These are phyloP conservation scores for Orthosia incerta DNA, from an alignment of 2,888 invertebrate species.

Conservation along the genomic window DNA sequence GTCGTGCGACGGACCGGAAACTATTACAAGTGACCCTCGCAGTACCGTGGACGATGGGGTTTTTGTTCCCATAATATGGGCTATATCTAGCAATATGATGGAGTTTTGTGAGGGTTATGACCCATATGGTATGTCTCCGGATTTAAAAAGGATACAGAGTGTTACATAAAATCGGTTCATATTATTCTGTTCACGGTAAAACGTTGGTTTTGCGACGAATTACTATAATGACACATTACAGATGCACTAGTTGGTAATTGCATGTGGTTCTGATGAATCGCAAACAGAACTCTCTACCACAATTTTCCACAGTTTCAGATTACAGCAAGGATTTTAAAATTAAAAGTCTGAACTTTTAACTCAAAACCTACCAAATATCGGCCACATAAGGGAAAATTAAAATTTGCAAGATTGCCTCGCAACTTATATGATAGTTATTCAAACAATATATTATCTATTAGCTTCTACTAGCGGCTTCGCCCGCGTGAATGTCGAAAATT, in stretches of 20 bases:
- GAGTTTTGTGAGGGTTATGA: constrained; percentile 24
- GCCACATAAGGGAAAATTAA: too few species aligned
- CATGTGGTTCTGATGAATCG: background rate
- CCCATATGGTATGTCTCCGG: constrained; percentile 30
- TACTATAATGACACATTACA: constrained; percentile 15
- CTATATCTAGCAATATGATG: constrained; percentile 35
- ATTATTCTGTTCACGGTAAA: background rate
- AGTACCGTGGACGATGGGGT: constrained; percentile 45
- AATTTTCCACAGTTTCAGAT: background rate
- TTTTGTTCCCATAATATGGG: constrained; percentile 39
- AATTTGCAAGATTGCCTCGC: too few species aligned
- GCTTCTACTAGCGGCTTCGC: too few species aligned
- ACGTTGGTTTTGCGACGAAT: background rate
- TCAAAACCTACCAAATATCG: too few species aligned
- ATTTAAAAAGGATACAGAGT: constrained; percentile 37
- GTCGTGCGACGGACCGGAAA: constrained; percentile 78
- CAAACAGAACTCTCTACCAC: background rate
- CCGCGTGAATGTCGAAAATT: too few species aligned
- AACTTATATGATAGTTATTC: too few species aligned
- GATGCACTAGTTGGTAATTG: constrained; percentile 4
- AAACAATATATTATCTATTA: too few species aligned
- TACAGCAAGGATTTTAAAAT: background rate
- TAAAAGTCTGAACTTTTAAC: background rate
- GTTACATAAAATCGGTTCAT: constrained; percentile 23
- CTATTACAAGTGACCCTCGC: constrained; percentile 74